Evolutionary conservation across 2,113 vertebrate genomes (phyloP).

Genomic region (Gnathonemus echidnorhynchus): DNA sequence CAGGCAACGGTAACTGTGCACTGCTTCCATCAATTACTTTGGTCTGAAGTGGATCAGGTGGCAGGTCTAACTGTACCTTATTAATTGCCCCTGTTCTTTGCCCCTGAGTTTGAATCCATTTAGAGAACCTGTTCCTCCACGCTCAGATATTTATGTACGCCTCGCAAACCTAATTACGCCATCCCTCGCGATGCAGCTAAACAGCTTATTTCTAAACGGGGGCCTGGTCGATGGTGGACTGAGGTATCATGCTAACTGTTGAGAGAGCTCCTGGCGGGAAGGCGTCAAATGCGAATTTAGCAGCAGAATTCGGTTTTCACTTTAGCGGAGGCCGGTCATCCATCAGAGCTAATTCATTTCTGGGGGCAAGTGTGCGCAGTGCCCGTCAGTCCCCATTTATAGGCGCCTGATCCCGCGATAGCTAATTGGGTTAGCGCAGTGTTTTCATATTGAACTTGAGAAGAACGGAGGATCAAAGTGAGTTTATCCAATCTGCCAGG

Average conservation of each 20-base stretch:
- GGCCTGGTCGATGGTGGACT: slow-evolving; percentile 42
- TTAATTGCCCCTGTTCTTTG: slow-evolving; percentile 51
- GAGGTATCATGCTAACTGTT: slow-evolving; percentile 39
- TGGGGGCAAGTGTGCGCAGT: slow-evolving; percentile 53
- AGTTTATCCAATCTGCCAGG: slow-evolving; percentile 59
- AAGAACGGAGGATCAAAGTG: slow-evolving; percentile 47
- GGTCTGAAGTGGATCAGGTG: slow-evolving; percentile 38
- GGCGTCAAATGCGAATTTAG: slow-evolving; percentile 43
- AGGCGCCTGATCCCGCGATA: slow-evolving; percentile 45
- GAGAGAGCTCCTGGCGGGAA: slow-evolving; percentile 42
- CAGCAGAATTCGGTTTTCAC: slow-evolving; percentile 29
- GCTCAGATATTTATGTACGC: slow-evolving; percentile 62
- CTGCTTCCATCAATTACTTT: slow-evolving; percentile 49
- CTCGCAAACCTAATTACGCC: slow-evolving; percentile 55
- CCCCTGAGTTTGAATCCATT: slow-evolving; percentile 40
- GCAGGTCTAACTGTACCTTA: slow-evolving; percentile 52
- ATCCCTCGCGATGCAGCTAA: slow-evolving; percentile 50
- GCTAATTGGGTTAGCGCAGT: slow-evolving; percentile 59
- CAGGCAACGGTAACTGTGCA: slow-evolving; percentile 37
- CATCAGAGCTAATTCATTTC: slow-evolving; percentile 58
- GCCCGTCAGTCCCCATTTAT: slow-evolving; percentile 54
- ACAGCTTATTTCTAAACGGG: slow-evolving; percentile 57
- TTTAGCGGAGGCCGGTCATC: slow-evolving; percentile 53
- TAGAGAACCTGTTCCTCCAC: slow-evolving; percentile 42
- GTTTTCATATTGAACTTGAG: slow-evolving; percentile 56